Percentiles rank a stretch among this genome's conserved stretches.
These are phyloP conservation scores for Dendronephthya gigantea DNA, from an alignment of 64 coral and sea anemone species.

Conservation along the genomic window DNA sequence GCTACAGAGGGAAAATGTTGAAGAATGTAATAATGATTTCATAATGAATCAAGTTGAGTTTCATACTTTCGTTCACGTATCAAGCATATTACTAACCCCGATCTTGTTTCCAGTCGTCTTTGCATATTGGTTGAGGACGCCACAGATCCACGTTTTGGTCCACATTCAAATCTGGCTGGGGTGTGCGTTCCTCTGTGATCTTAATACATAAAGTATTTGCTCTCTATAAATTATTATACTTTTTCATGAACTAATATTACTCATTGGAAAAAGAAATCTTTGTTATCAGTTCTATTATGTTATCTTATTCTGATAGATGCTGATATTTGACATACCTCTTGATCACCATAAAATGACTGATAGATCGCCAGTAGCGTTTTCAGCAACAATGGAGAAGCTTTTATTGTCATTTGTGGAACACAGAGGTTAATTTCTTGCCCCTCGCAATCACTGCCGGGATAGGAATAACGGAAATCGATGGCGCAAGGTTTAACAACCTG, in stretches of 20 bases:
- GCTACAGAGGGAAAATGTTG: background rate
- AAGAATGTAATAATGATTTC: background rate
- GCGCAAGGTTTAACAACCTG: conserved; percentile 68
- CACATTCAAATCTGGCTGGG: conserved; percentile 44
- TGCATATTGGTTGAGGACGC: conserved; percentile 37
- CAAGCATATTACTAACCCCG: conserved; percentile 31
- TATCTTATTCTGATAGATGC: too few species aligned
- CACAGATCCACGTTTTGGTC: conserved; percentile 51
- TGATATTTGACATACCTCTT: conserved; percentile 38
- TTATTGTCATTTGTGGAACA: conserved; percentile 52
- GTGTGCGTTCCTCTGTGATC: conserved; percentile 40
- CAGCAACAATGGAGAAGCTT: conserved; percentile 53
- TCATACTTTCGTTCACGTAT: too few species aligned
- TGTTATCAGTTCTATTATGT: too few species aligned
- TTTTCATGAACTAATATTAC: too few species aligned
- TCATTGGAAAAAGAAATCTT: too few species aligned
- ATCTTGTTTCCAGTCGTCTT: conserved; percentile 64
- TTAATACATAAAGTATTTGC: background rate
- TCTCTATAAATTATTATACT: too few species aligned
- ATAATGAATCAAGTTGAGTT: too few species aligned
- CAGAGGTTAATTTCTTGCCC: conserved; percentile 54
- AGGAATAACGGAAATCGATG: conserved; percentile 50
- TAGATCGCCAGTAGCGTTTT: conserved; percentile 45
- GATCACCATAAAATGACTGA: conserved; percentile 52
- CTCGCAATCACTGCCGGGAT: conserved; percentile 39